Conservation (phyloP, 2,113 vertebrate species). For the Haliaeetus leucogaster region DNA sequence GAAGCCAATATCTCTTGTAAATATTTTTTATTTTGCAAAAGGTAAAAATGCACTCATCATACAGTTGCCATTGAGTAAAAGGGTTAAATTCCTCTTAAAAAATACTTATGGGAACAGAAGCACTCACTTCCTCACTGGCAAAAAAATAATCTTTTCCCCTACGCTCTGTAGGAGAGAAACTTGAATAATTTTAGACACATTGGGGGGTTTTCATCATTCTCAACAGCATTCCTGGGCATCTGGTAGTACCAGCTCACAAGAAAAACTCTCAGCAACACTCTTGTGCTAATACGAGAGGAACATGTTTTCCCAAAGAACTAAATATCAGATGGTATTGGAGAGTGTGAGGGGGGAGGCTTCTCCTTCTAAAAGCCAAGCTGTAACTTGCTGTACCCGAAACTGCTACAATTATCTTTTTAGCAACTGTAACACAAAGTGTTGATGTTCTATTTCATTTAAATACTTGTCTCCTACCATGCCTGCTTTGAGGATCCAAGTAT, state of each 20-base stretch:
- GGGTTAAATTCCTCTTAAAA: not conserved
- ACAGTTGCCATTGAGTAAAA: not conserved
- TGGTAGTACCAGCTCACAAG: not conserved
- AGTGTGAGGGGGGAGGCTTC: not conserved
- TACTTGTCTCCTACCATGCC: not conserved
- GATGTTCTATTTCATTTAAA: not conserved
- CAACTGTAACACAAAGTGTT: not conserved
- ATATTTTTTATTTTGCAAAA: not conserved
- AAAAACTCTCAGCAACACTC: not conserved
- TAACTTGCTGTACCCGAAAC: not conserved
- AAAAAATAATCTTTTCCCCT: not conserved
- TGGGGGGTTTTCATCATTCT: not conserved
- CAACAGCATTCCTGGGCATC: not conserved
- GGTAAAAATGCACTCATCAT: not conserved
- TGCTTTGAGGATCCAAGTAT: not conserved
- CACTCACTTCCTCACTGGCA: not conserved
- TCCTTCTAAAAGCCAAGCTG: not conserved
- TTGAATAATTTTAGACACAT: constrained; percentile 4
- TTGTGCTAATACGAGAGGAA: not conserved
- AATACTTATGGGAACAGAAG: not conserved
- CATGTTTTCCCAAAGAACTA: not conserved
- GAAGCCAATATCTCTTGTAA: not conserved
- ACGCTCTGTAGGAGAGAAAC: not conserved
- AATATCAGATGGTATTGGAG: not conserved
- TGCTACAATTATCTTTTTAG: not conserved